Evolutionary conservation across 2,888 invertebrate species (phyloP).

Genomic region (Chrysolina haemoptera): DNA sequence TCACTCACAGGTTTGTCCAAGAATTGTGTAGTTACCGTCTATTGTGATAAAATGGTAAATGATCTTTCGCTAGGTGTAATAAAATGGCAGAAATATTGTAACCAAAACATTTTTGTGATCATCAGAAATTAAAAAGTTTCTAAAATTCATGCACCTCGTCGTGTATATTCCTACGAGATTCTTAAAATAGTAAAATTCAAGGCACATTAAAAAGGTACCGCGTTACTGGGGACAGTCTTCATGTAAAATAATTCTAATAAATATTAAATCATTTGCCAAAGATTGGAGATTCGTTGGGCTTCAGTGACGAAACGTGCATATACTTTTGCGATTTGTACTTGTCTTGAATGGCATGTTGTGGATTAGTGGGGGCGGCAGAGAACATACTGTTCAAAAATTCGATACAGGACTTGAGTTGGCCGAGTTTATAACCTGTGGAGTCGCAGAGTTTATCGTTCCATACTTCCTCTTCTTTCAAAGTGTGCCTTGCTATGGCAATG

Average conservation of each 20-base stretch:
- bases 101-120: constrained; percentile 21
- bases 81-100: constrained; percentile 26
- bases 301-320: constrained; percentile 62
- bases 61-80: background rate
- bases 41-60: constrained; percentile 20
- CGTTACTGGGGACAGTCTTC: constrained; percentile 39
- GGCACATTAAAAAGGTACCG: constrained; percentile 42
- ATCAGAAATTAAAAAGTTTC: constrained; percentile 13
- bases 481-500: constrained; percentile 85
- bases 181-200: constrained; percentile 24
- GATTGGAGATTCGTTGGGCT: constrained; percentile 50
- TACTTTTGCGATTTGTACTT: constrained; percentile 88
- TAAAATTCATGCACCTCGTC: background rate
- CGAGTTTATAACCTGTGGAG: constrained; percentile 79
- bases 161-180: background rate
- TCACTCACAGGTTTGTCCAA: constrained; percentile 22
- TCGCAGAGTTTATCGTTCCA: constrained; percentile 80
- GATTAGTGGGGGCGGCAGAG: constrained; percentile 59
- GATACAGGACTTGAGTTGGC: constrained; percentile 79
- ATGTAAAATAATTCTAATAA: constrained; percentile 31
- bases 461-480: constrained; percentile 71
- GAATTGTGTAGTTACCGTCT: constrained; percentile 23
- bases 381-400: constrained; percentile 81
- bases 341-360: constrained; percentile 89
- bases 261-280: constrained; percentile 37